Percentiles rank a stretch among this genome's conserved stretches.
Conservation (phyloP, 1,140 invertebrate genomes). For the Macrosteles quadrilineatus region DNA sequence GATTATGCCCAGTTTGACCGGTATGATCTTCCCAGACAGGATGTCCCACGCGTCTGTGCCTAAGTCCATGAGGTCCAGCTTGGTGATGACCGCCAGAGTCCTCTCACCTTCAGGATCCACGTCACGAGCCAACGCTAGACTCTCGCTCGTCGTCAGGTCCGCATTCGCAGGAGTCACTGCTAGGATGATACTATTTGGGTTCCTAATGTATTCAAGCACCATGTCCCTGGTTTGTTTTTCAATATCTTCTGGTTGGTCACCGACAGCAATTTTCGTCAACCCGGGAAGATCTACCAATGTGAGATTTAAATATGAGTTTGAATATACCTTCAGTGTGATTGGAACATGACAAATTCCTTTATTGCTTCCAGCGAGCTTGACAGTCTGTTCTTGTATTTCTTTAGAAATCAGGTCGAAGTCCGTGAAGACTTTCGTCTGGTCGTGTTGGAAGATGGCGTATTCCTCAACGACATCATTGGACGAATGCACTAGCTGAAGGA, state of each 20-base stretch:
- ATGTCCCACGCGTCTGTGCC: slow-evolving; percentile 77
- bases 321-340: slow-evolving; percentile 71
- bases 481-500: slow-evolving; percentile 35
- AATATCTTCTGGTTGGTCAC: slow-evolving; percentile 64
- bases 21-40: slow-evolving; percentile 67
- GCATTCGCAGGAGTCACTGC: slow-evolving; percentile 65
- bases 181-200: slow-evolving; percentile 56
- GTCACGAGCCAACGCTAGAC: slow-evolving; percentile 62
- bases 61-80: slow-evolving; percentile 76
- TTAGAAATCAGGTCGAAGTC: slow-evolving; percentile 68
- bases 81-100: slow-evolving; percentile 73
- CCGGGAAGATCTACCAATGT: slow-evolving; percentile 65
- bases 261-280: slow-evolving; percentile 64
- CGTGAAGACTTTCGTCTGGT: slow-evolving; percentile 64
- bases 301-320: slow-evolving; percentile 63
- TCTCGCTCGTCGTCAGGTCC: slow-evolving; percentile 66
- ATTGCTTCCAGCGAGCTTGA: slow-evolving; percentile 65
- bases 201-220: slow-evolving; percentile 58
- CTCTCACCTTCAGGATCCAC: slow-evolving; percentile 64
- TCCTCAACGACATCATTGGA: slow-evolving; percentile 49
- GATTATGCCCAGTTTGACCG: slow-evolving; percentile 77
- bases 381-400: slow-evolving; percentile 75
- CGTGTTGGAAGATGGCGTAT: slow-evolving; percentile 73
- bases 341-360: slow-evolving; percentile 71
- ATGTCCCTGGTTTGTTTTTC: slow-evolving; percentile 61